These are phyloP conservation scores for Grallaria varia DNA, from an alignment of 2,113 vertebrate genomes.

Conservation along the genomic window DNA sequence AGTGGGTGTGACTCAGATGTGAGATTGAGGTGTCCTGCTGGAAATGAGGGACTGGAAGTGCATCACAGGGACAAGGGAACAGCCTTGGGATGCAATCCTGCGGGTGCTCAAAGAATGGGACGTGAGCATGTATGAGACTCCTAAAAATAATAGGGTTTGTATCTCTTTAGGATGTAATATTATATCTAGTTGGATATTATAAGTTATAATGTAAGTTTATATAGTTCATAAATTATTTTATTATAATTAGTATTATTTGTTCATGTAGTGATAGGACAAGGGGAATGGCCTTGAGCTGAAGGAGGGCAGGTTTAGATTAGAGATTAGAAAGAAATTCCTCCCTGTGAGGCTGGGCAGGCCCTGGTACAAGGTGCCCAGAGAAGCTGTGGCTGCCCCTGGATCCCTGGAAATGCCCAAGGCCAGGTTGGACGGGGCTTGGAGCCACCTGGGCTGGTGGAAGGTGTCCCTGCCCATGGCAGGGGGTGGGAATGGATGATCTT, in stretches of 20 bases:
- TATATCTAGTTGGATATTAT: neutral
- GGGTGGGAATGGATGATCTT: accelerated
- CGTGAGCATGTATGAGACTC: accelerated
- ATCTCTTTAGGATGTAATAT: neutral
- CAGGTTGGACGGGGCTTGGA: neutral
- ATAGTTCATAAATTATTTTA: no score
- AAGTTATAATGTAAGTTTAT: no score
- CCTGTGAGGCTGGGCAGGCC: neutral
- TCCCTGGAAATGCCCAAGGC: neutral
- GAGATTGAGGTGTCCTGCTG: accelerated
- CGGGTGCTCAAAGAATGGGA: neutral
- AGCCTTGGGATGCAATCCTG: neutral
- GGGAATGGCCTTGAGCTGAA: neutral
- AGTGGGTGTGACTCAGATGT: accelerated
- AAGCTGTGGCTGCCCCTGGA: neutral
- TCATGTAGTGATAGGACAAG: neutral
- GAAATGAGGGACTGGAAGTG: neutral
- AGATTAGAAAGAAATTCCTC: neutral
- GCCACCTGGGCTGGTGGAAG: accelerated
- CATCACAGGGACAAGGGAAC: neutral
- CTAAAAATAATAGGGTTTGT: neutral
- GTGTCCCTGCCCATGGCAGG: neutral
- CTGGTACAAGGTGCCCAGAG: neutral
- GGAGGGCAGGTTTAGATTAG: neutral
- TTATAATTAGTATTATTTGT: neutral